phyloP scores from a whole-genome alignment of 1,140 invertebrate genomes.

The Scaptomyza graminum region DNA sequence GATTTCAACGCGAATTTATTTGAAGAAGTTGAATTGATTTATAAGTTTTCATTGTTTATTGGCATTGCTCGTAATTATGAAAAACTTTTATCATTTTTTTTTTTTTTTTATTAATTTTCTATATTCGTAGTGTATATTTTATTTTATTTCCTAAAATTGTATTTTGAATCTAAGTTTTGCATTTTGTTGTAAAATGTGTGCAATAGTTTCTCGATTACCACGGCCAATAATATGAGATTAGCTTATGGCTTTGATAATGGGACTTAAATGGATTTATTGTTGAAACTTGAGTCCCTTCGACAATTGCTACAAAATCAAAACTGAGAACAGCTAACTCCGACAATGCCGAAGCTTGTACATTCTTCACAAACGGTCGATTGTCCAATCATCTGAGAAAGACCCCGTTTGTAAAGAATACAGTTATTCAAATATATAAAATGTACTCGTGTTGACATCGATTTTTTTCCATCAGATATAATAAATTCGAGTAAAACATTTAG shows the following conservation, averaged over 20 bases:
- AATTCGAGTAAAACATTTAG: conserved; percentile 63
- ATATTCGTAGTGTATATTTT: conserved; percentile 67
- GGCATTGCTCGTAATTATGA: conserved; percentile 3
- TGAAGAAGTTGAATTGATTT: conserved; percentile 64
- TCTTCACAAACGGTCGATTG: conserved; percentile 41
- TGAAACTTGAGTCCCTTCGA: conserved; percentile 78
- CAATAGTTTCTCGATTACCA: conserved; percentile 33
- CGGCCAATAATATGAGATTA: conserved; percentile 31
- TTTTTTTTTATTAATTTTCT: conserved; percentile 42
- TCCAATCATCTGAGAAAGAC: conserved; percentile 2
- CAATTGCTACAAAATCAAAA: conserved; percentile 46
- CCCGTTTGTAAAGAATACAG: conserved; percentile 27
- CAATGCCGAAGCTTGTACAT: conserved; percentile 29
- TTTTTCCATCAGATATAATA: conserved; percentile 28
- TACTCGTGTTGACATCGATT: background rate
- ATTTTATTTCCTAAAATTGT: conserved; percentile 69
- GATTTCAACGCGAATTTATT: conserved; percentile 72
- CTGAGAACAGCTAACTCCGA: conserved; percentile 31
- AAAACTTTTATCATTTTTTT: conserved; percentile 15
- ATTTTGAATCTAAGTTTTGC: conserved; percentile 50
- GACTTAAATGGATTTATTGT: conserved; percentile 75
- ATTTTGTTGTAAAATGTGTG: conserved; percentile 48
- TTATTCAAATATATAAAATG: conserved; percentile 3
- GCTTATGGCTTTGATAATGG: conserved; percentile 38
- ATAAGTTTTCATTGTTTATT: conserved; percentile 37